phyloP scores from a whole-genome alignment of 2,888 invertebrate species.

The Drosophila falleni region DNA sequence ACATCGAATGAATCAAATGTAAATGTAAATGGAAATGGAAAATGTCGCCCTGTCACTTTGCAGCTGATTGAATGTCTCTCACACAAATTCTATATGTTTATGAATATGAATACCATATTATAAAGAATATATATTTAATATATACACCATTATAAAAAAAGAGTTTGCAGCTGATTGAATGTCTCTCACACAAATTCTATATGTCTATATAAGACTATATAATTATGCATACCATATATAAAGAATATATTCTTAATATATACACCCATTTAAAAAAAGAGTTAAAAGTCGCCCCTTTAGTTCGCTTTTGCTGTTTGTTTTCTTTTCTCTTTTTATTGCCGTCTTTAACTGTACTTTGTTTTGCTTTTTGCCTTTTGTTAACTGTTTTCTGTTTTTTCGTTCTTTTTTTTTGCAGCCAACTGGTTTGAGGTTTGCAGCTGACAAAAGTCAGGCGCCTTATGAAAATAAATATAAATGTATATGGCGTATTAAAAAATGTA shows the following conservation, averaged over 20 bases:
- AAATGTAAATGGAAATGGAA: too few species aligned
- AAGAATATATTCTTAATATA: too few species aligned
- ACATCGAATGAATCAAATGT: constrained; percentile 17
- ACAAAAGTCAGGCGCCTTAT: constrained; percentile 13
- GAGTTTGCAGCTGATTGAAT: constrained; percentile 3
- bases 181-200: neutral
- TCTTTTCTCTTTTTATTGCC: constrained; percentile 6
- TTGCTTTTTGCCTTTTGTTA: constrained; percentile 38
- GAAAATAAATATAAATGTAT: constrained; percentile 1
- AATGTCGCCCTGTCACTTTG: neutral
- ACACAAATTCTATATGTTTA: neutral
- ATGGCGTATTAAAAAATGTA: neutral
- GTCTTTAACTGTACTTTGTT: constrained; percentile 39
- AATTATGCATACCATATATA: neutral
- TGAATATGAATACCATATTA: neutral
- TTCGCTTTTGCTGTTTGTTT: constrained; percentile 1
- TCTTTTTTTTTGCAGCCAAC: constrained; percentile 48
- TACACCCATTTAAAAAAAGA: neutral
- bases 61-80: constrained; percentile 2
- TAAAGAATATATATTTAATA: too few species aligned
- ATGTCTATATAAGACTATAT: neutral
- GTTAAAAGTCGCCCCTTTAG: neutral
- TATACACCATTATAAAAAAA: neutral
- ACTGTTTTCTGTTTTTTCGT: constrained; percentile 31
- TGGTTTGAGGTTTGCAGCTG: constrained; percentile 42